These are phyloP conservation scores for Neomonachus schauinslandi DNA, from an alignment of 2,113 vertebrate species.

Conservation along the genomic window DNA sequence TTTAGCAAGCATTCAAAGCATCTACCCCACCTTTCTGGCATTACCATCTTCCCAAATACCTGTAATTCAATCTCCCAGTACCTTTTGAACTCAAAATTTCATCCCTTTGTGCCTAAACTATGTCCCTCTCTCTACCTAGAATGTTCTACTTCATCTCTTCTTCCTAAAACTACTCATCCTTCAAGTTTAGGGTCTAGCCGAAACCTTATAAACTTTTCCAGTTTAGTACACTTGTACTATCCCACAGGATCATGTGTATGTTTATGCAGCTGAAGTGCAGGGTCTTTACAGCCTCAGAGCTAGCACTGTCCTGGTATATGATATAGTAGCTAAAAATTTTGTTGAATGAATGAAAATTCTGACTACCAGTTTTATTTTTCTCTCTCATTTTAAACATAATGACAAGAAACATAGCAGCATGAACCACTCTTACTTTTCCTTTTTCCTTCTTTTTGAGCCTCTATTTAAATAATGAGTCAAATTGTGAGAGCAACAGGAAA, in stretches of 20 bases:
- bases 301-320: background rate
- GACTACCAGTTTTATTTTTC: background rate
- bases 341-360: background rate
- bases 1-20: constrained; percentile 3
- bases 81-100: background rate
- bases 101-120: background rate
- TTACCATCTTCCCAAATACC: background rate
- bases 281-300: background rate
- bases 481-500: background rate
- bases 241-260: background rate
- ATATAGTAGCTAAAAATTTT: background rate
- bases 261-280: background rate
- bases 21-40: background rate
- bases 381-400: constrained; percentile 35
- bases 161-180: constrained; percentile 19
- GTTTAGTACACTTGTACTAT: background rate
- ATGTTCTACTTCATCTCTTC: background rate
- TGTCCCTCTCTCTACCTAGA: background rate
- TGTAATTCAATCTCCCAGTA: background rate
- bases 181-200: background rate
- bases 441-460: background rate
- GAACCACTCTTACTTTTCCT: background rate
- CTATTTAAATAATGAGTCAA: constrained; percentile 2
- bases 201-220: background rate
- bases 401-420: background rate